A percentile compares a stretch with the other conserved stretches of the same genome.
phyloP scores from a whole-genome alignment of 2,888 invertebrate genomes.

The Andrena fulva region DNA sequence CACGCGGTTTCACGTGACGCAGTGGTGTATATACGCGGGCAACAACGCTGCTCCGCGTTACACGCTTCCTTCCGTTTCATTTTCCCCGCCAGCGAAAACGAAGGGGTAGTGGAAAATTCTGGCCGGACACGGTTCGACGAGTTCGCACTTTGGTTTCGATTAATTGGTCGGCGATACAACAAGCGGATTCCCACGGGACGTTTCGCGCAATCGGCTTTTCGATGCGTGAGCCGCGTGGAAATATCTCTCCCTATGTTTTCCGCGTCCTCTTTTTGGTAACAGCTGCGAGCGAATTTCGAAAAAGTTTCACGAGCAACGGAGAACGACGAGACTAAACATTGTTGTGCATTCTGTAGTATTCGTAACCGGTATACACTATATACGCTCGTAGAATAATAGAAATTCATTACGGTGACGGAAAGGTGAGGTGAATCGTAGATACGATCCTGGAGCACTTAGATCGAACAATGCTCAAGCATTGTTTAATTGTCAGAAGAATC shows the following conservation, averaged over 20 bases:
- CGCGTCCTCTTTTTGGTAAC: neutral
- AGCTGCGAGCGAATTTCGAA: constrained; percentile 13
- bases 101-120: neutral
- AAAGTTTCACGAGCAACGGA: constrained; percentile 16
- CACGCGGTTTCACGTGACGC: constrained; percentile 43
- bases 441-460: constrained; percentile 24
- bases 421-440: constrained; percentile 33
- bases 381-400: constrained; percentile 54
- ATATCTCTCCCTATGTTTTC: neutral
- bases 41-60: constrained; percentile 43
- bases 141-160: neutral
- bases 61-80: constrained; percentile 37
- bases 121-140: constrained; percentile 2
- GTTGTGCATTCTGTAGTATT: constrained; percentile 55
- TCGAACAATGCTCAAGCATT: neutral
- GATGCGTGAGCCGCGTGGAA: neutral
- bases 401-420: constrained; percentile 40
- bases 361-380: constrained; percentile 54
- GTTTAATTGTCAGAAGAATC: neutral
- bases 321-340: constrained; percentile 51
- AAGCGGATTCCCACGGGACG: constrained; percentile 2
- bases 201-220: constrained; percentile 1
- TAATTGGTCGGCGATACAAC: neutral
- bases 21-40: constrained; percentile 54
- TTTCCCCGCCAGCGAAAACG: constrained; percentile 13